A percentile compares a stretch with the other conserved stretches of the same genome.
Conservation (phyloP, 2,888 invertebrate species). For the Drosophila sordidapex region DNA sequence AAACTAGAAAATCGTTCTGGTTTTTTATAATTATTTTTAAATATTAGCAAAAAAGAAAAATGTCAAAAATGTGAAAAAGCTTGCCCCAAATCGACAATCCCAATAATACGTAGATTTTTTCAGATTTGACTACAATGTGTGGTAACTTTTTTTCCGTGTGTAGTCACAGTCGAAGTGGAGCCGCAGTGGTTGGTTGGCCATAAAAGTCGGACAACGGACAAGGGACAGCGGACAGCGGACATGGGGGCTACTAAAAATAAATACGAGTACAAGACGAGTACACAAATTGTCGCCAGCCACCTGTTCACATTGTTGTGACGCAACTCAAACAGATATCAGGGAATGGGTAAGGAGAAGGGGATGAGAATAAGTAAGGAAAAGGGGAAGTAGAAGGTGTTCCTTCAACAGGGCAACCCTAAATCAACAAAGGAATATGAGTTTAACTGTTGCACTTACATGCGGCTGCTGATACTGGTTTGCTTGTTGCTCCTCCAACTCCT, state of each 20-base stretch:
- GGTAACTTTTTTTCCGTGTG: neutral
- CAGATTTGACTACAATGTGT: neutral
- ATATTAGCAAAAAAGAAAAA: too few species aligned
- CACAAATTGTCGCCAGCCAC: conserved; percentile 80
- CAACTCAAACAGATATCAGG: conserved; percentile 46
- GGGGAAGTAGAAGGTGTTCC: conserved; percentile 12
- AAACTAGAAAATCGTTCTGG: too few species aligned
- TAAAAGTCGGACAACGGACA: conserved; percentile 51
- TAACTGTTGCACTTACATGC: conserved; percentile 66
- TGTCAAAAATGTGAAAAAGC: too few species aligned
- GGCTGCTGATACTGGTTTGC: conserved; percentile 42
- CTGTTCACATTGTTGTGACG: conserved; percentile 80
- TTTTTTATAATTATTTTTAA: too few species aligned
- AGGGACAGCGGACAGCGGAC: conserved; percentile 12
- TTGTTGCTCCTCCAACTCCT: conserved; percentile 23
- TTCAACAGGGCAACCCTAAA: conserved; percentile 39
- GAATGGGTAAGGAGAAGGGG: conserved; percentile 4
- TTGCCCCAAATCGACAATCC: too few species aligned
- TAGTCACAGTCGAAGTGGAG: conserved; percentile 43
- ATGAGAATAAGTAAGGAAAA: neutral
- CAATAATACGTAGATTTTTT: too few species aligned
- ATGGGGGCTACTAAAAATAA: conserved; percentile 70
- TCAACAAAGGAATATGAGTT: conserved; percentile 59
- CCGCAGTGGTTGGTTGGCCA: conserved; percentile 69
- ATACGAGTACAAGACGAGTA: conserved; percentile 67